Evolutionary conservation across 2,888 invertebrate genomes (phyloP).

Genomic region (Drosophila fulvimacula): DNA sequence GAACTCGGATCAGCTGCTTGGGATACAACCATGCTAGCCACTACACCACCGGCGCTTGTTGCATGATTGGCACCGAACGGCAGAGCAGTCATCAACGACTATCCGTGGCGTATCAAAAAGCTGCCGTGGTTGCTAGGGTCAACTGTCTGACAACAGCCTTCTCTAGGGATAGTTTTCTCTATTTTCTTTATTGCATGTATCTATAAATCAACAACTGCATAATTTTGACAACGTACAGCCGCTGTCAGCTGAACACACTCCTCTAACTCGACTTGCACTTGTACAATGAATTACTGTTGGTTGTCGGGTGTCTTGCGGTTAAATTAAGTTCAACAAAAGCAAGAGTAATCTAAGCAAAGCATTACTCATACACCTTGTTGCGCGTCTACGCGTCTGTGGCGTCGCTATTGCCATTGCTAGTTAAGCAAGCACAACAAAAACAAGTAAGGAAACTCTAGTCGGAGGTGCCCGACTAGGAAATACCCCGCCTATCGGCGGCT

Average conservation of each 20-base stretch:
- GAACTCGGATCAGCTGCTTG: constrained; percentile 53
- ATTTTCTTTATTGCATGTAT: no score
- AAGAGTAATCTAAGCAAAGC: no score
- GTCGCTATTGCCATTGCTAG: not conserved
- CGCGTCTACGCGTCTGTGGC: not conserved
- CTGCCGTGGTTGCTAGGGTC: not conserved
- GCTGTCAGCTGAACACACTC: not conserved
- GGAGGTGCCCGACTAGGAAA: no score
- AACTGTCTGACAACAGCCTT: not conserved
- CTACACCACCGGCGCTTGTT: constrained; percentile 49
- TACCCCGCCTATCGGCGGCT: no score
- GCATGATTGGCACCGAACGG: not conserved
- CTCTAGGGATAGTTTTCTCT: constrained; percentile 26
- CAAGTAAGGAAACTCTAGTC: no score
- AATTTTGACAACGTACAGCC: constrained; percentile 18
- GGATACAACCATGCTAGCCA: constrained; percentile 51
- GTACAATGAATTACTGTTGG: not conserved
- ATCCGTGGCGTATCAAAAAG: not conserved
- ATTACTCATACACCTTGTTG: constrained; percentile 71
- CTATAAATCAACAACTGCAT: constrained; percentile 41
- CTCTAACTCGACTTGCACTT: not conserved
- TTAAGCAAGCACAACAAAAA: constrained; percentile 9
- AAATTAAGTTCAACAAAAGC: constrained; percentile 72
- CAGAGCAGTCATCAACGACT: constrained; percentile 1
- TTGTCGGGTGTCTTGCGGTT: constrained; percentile 40